Base-by-base conservation (phyloP, 2,797 vertebrate species). In the Cyprinella venusta region DNA sequence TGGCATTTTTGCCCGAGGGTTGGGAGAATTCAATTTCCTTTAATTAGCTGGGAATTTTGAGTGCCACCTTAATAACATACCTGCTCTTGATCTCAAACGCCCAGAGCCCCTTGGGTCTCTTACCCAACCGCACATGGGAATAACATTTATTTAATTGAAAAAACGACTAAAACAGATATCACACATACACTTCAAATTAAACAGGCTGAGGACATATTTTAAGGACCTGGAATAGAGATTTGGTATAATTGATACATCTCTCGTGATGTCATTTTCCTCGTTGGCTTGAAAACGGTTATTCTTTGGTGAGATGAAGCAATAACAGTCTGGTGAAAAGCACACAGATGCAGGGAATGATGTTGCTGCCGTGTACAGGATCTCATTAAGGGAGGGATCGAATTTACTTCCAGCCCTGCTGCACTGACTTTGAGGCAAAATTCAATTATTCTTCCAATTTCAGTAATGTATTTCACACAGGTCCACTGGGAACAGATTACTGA, bases 371-470 rank as follows among this genome's bases (percentile, higher is more conserved):
- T 90, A 74, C 65, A 72, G 63, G 86, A 92, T 89, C 91, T 92
- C 91, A 90, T 91, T 92, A 90, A 91, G 64, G 38, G 88, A 21
- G 83, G 87, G 87, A 83, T 86, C 82, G 91, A 90, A 93, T 92
- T 91, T 91, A 90, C 91, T 89, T 88, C 84, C 45, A 38, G 85
- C 87, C 88, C 87, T 83, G 85, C 81, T 30, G 85, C 88, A 69
- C 36, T 38, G 50, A 82, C 88, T 87, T 89, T 8, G 59, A 78
- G 86, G 86, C 86, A 65, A 70, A 88, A 82, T 87, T 91, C 88
- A 76, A 88, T 92, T 92, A 90, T 92, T 90, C 92, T 92, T 91
- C 84, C 90, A 92, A 91, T 91, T 87, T 65, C 72, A 84, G 18
- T 83, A 90, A 90, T 76, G 79, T 85, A 86, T 48, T 88, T 33